Evolutionary conservation across 2,113 vertebrate genomes (phyloP).

Genomic region (Coracopsis vasa): DNA sequence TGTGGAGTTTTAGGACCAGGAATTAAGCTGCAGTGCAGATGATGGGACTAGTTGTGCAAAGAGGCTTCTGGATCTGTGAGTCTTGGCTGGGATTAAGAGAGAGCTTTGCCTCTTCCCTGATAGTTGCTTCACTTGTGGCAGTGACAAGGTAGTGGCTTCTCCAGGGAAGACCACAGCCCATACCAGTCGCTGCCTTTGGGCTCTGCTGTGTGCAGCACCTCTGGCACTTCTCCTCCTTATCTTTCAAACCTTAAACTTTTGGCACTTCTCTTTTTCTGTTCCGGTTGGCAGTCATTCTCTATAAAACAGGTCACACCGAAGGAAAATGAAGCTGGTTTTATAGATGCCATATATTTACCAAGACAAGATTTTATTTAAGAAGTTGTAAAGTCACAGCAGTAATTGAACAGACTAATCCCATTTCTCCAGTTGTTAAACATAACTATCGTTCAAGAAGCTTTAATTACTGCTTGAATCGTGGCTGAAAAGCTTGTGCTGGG

Average conservation of each 20-base stretch:
- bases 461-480: background rate
- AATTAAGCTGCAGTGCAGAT: background rate
- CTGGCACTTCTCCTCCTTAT: background rate
- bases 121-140: background rate
- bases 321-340: background rate
- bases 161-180: background rate
- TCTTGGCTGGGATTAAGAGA: background rate
- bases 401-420: background rate
- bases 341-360: background rate
- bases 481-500: background rate
- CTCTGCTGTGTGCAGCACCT: background rate
- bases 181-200: background rate
- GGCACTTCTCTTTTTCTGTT: background rate
- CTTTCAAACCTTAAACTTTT: background rate
- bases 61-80: background rate
- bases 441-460: background rate
- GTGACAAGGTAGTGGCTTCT: background rate
- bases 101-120: background rate
- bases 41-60: background rate
- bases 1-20: background rate
- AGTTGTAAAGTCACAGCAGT: background rate
- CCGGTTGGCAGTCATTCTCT: background rate
- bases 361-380: conserved; percentile 1
- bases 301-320: background rate
- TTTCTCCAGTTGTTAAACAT: conserved; percentile 31